Conservation (phyloP, 1,140 invertebrate genomes). For the Chrysomallon squamiferum region DNA sequence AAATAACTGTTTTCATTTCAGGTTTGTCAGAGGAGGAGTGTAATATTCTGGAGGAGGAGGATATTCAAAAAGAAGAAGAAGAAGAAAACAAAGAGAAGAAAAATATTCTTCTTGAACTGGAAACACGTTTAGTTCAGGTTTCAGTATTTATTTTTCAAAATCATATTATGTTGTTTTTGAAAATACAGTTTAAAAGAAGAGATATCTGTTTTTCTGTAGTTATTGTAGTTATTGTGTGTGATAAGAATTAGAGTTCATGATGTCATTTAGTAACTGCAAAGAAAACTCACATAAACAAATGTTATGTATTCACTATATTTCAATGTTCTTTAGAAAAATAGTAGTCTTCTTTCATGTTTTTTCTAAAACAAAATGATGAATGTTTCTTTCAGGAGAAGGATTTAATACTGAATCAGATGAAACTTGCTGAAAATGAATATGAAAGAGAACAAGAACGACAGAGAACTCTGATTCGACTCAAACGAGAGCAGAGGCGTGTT, state of each 20-base stretch:
- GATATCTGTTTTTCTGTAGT: too few relatives aligned
- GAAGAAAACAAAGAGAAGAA: slow-evolving; percentile 42
- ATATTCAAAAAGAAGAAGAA: slow-evolving; percentile 43
- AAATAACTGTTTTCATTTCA: not conserved
- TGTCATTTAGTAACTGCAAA: too few relatives aligned
- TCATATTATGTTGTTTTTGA: not conserved
- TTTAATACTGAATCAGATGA: slow-evolving; percentile 17
- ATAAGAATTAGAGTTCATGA: too few relatives aligned
- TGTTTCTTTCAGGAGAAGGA: not conserved
- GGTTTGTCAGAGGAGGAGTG: slow-evolving; percentile 31
- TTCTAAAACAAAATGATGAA: too few relatives aligned
- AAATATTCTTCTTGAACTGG: slow-evolving; percentile 51
- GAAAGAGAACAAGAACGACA: slow-evolving; percentile 37
- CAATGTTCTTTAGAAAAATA: too few relatives aligned
- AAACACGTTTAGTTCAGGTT: slow-evolving; percentile 46
- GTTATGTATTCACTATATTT: too few relatives aligned
- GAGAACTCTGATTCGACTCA: slow-evolving; percentile 35
- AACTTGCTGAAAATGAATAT: slow-evolving; percentile 27
- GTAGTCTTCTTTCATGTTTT: too few relatives aligned
- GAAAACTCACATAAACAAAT: too few relatives aligned
- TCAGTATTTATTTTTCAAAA: not conserved
- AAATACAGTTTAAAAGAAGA: too few relatives aligned
- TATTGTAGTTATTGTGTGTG: too few relatives aligned
- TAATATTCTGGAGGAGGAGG: slow-evolving; percentile 42
- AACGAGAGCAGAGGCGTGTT: slow-evolving; percentile 41